These are phyloP conservation scores for Ceratoteleas bidentatus DNA, from an alignment of 1,140 invertebrate species.

Conservation along the genomic window DNA sequence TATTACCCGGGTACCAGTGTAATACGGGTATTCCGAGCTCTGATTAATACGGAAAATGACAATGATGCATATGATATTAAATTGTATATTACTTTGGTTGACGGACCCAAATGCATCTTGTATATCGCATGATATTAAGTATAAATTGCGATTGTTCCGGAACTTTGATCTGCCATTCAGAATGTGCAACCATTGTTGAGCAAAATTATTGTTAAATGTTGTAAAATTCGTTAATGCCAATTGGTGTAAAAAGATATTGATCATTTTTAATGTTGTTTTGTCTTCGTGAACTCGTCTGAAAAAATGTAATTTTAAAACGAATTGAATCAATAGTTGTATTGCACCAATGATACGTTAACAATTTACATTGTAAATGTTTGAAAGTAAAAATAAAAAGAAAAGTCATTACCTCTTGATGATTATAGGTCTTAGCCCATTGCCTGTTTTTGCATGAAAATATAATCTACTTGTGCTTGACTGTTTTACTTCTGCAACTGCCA, in stretches of 20 bases:
- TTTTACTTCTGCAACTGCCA: background rate
- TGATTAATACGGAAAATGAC: too few species aligned
- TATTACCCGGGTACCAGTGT: too few species aligned
- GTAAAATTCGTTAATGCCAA: conserved; percentile 25
- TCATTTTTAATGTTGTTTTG: too few species aligned
- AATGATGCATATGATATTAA: too few species aligned
- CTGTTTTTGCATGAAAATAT: conserved; percentile 24
- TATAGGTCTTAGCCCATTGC: conserved; percentile 18
- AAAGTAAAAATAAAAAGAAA: too few species aligned
- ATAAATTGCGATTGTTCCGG: conserved; percentile 32
- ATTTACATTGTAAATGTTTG: too few species aligned
- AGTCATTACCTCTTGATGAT: background rate
- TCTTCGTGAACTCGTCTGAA: too few species aligned
- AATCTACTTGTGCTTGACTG: background rate
- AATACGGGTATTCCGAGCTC: too few species aligned
- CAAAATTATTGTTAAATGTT: background rate
- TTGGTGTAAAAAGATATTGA: conserved; percentile 35
- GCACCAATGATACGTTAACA: too few species aligned
- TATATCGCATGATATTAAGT: conserved; percentile 45
- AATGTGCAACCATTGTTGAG: conserved; percentile 15
- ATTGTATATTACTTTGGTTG: conserved; percentile 24
- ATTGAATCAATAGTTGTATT: too few species aligned
- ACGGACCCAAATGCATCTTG: conserved; percentile 49
- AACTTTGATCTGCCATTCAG: conserved; percentile 1
- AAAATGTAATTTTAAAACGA: too few species aligned